Base-by-base conservation (phyloP, 2,888 invertebrate species). In the Apamea anceps region DNA sequence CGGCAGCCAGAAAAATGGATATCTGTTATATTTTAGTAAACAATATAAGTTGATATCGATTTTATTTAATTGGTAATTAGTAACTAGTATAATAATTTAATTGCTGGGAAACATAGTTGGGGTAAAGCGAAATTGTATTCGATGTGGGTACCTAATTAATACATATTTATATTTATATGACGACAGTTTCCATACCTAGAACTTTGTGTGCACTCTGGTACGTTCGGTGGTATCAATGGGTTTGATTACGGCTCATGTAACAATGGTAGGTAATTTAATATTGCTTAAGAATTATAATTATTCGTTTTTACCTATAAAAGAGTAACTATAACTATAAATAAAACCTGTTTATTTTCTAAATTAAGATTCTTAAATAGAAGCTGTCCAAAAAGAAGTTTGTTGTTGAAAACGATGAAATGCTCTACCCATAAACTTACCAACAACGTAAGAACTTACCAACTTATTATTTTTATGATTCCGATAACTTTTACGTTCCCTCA, bases 401-500 rank as follows among this genome's bases (percentile, higher is more conserved):
- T 10, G 18, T 70, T 62, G 21, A 45, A 45, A 42, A 51, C 21
- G 15, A 18, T 7, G 28, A 51, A 51, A 6, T 63, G 28, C n/a
- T 72, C 37, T 68, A 37, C 32, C 32, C 15, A 32, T 25, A 57
- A 10, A 57, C 25, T 57, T 25, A 57, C 3, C 10, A 57, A 57
- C 57, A 57, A 57, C 57, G 3, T 57, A 25, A 57, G 62, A 62
- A 54, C 13, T 51, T 54, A 57, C 5, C 32, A 45, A 60, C 21
- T 42, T 48, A 54, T 66, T 32, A 57, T 28, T 81, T 83, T 81
- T 75, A 77, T 66, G 68, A 86, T 79, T 74, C 67, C n/a, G 81
- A 82, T 78, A 79, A 79, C 72, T 67, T 82, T 75, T 63, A 79
- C 86, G 87, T 88, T 84, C 32, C 15, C 86, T 86, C 90, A 88